Conservation (phyloP, 1,140 invertebrate species). For the Plutomurus gul region DNA sequence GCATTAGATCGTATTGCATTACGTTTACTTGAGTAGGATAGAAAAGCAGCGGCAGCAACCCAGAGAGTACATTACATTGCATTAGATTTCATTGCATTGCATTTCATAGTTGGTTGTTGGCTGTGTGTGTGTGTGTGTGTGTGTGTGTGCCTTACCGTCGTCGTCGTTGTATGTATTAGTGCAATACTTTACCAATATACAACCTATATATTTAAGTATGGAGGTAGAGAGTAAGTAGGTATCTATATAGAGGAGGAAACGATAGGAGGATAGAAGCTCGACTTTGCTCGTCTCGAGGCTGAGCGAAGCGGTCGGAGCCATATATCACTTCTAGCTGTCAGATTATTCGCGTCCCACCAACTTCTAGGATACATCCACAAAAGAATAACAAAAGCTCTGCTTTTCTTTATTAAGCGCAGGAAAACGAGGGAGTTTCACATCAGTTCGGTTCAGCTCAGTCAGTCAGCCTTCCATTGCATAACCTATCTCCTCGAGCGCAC, state of each 20-base stretch:
- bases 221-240: background rate
- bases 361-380: conserved; percentile 53
- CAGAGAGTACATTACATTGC: conserved; percentile 22
- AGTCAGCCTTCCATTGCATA: conserved; percentile 15
- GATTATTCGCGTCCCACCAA: conserved; percentile 54
- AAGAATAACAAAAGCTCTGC: conserved; percentile 54
- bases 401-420: conserved; percentile 52
- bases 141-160: too few relatives aligned
- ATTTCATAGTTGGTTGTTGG: background rate
- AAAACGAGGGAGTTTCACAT: conserved; percentile 43
- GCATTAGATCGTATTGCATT: conserved; percentile 23
- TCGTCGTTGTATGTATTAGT: too few relatives aligned
- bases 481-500: conserved; percentile 1
- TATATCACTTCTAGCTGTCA: conserved; percentile 54
- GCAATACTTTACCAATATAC: background rate
- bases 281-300: conserved; percentile 2
- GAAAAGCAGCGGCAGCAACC: too few relatives aligned
- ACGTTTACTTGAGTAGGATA: conserved; percentile 3
- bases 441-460: conserved; percentile 20
- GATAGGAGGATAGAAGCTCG: conserved; percentile 6
- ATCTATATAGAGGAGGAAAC: background rate
- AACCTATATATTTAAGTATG: background rate
- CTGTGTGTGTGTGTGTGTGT: background rate
- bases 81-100: conserved; percentile 13
- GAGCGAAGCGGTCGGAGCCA: conserved; percentile 43